Conservation (phyloP, 2,888 invertebrate genomes). For the Hydriomena furcata region DNA sequence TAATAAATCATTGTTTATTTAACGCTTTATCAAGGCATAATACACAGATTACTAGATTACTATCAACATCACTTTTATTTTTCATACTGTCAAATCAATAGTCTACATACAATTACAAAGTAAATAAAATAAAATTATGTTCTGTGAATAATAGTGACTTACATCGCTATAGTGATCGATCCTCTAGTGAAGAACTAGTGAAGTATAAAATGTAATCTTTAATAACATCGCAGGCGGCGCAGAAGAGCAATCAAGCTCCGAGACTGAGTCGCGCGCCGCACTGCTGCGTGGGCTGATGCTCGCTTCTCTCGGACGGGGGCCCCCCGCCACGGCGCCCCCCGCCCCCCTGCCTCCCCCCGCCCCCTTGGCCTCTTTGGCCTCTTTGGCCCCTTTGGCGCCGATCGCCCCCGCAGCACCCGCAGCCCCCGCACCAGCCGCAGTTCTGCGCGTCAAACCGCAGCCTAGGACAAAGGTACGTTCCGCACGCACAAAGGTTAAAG, state of each 20-base stretch:
- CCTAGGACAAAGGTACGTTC: slow-evolving; percentile 71
- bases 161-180: too few relatives aligned
- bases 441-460: slow-evolving; percentile 68
- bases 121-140: too few relatives aligned
- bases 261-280: slow-evolving; percentile 69
- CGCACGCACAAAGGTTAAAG: too few relatives aligned
- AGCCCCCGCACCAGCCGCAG: slow-evolving; percentile 44
- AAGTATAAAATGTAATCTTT: too few relatives aligned
- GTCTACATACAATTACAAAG: too few relatives aligned
- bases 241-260: slow-evolving; percentile 51
- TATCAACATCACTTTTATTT: too few relatives aligned
- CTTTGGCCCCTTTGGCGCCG: slow-evolving; percentile 41
- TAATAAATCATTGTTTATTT: too few relatives aligned
- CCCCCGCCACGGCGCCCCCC: slow-evolving; percentile 40
- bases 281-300: slow-evolving; percentile 74
- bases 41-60: too few relatives aligned
- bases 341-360: slow-evolving; percentile 38
- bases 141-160: too few relatives aligned
- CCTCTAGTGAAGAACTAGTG: too few relatives aligned
- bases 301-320: slow-evolving; percentile 67
- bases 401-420: slow-evolving; percentile 34
- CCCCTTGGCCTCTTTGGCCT: slow-evolving; percentile 41
- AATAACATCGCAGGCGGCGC: slow-evolving; percentile 51
- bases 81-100: too few relatives aligned
- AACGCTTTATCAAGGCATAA: too few relatives aligned